Percentiles rank a stretch among this genome's conserved stretches.
These are phyloP conservation scores for Heliconius ethilla DNA, from an alignment of 2,888 invertebrate species.

Conservation along the genomic window DNA sequence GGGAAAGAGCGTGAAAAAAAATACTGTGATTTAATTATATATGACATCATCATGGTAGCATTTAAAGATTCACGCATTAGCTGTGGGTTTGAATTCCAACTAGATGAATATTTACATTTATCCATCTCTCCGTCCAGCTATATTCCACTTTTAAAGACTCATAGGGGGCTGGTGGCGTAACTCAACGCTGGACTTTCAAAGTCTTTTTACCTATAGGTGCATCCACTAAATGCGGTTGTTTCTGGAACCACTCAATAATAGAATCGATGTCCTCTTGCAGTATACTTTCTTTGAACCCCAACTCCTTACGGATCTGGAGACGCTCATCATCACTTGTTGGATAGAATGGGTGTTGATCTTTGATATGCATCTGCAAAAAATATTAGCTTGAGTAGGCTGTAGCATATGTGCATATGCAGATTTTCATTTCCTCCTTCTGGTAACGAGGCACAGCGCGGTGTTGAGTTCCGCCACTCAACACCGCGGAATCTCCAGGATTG, in stretches of 20 bases:
- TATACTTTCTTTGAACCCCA: slow-evolving; percentile 60
- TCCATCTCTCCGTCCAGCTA: too few relatives aligned
- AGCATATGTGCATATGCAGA: not conserved
- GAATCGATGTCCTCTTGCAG: slow-evolving; percentile 65
- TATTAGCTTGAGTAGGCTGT: not conserved
- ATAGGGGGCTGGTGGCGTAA: not conserved
- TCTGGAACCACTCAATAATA: slow-evolving; percentile 66
- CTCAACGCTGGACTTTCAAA: not conserved
- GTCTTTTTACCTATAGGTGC: slow-evolving; percentile 61
- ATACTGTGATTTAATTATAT: too few relatives aligned
- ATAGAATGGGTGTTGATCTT: slow-evolving; percentile 52
- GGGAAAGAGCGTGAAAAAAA: too few relatives aligned
- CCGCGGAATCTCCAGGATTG: too few relatives aligned
- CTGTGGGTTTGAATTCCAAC: too few relatives aligned
- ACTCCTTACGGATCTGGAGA: slow-evolving; percentile 56
- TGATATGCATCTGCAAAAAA: slow-evolving; percentile 56
- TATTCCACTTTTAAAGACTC: not conserved
- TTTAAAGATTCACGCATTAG: too few relatives aligned
- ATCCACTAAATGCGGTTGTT: slow-evolving; percentile 66
- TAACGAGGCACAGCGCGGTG: not conserved
- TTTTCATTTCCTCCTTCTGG: too few relatives aligned
- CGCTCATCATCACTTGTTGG: slow-evolving; percentile 58
- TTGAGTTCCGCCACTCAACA: too few relatives aligned
- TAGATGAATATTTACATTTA: too few relatives aligned
- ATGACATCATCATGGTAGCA: too few relatives aligned